A percentile compares a stretch with the other conserved stretches of the same genome.
Evolutionary conservation across 37 sponge, comb jelly and placozoan species (phyloP).

Genomic region (Aphrocallistes beatrix): DNA sequence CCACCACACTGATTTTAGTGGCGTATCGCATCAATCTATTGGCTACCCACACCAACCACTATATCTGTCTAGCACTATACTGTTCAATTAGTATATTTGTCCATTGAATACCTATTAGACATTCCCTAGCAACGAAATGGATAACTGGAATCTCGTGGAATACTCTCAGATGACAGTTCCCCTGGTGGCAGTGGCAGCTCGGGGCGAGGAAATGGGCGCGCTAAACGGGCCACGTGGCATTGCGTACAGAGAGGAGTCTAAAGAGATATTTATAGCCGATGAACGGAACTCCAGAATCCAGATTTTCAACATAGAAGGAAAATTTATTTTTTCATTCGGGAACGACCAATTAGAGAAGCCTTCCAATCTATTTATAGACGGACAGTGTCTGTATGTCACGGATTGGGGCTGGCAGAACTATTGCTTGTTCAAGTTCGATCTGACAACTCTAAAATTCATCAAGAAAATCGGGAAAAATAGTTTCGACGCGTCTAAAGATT

Average conservation of each 20-base stretch:
- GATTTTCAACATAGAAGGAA: neutral
- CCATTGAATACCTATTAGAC: too few relatives aligned
- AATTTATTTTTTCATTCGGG: neutral
- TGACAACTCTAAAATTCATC: neutral
- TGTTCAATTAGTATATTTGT: too few relatives aligned
- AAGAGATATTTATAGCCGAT: neutral
- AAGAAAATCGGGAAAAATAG: neutral
- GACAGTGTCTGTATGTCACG: neutral
- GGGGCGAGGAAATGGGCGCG: neutral
- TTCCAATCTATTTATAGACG: neutral
- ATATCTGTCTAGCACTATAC: too few relatives aligned
- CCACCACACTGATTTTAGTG: too few relatives aligned
- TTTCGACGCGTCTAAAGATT: neutral
- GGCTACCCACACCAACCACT: too few relatives aligned
- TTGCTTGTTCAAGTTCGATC: neutral
- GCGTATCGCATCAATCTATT: too few relatives aligned
- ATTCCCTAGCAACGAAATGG: too few relatives aligned
- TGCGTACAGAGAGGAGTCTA: neutral
- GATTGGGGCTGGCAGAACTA: neutral
- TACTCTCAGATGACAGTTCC: too few relatives aligned
- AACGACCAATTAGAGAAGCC: neutral
- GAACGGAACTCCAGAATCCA: neutral
- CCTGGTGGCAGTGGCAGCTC: neutral
- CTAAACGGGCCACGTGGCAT: neutral
- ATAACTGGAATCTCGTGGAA: too few relatives aligned